Base-by-base conservation (phyloP, 1,140 invertebrate genomes). In the Cydia strobilella region DNA sequence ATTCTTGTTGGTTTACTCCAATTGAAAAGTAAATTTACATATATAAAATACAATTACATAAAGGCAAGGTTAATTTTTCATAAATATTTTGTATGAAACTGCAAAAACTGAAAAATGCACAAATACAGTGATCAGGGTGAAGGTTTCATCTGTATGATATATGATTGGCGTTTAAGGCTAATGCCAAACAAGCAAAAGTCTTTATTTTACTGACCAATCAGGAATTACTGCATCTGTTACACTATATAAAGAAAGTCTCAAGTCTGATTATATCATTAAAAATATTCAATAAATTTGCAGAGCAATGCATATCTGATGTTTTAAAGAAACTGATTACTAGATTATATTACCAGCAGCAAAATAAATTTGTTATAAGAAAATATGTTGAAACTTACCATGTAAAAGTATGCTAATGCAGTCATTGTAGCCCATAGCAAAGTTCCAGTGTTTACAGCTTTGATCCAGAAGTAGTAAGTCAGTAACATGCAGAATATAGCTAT, bases 401-500 rank as follows among this genome's bases (percentile, higher is more conserved):
- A 99, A 93, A 99, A 99, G 90, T 99, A 99, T 18, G 98, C 98
- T 13, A 99, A 90, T 0, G 98, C 96, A 35, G 98, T 96, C 85
- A 98, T 94, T 2, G 97, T 96, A 0, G 97, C 95, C 98, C 98
- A 99, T 73, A 97, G 96, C 75, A 99, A 96, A 23, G 97, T 97
- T 76, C 98, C 99, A 15, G 97, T 98, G 93, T 99, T 99, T 0
- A 99, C 97, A 18, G 98, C 96, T 93, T 99, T 99, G 73, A 99
- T 99, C 99, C 98, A 99, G 89, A 98, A 95, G 87, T 98, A 98
- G 91, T 99, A 99, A 0, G 99, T 99, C 54, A 99, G 94, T 71
- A 99, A 93, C 98, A 99, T 99, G 90, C 98, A 99, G 94, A 99
- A 99, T 84, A 99, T 99, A 35, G 98, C 99, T 90, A 99, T 99